phyloP scores from a whole-genome alignment of 2,888 invertebrate genomes.

The Stegana nigrithorax region DNA sequence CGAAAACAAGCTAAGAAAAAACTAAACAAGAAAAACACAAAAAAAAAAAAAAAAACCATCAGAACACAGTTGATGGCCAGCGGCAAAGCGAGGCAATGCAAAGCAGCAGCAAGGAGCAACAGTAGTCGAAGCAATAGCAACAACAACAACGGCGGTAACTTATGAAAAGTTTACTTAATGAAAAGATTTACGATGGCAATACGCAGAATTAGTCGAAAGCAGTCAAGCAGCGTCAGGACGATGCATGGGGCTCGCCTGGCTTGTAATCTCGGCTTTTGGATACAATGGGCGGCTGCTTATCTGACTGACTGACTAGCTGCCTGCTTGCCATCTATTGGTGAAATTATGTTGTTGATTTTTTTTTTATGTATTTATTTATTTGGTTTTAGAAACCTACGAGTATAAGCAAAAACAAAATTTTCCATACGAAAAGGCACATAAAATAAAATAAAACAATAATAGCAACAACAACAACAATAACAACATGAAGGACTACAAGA shows the following conservation, averaged over 20 bases:
- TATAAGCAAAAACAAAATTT: neutral
- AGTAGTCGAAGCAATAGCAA: constrained; percentile 21
- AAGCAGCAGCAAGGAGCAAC: neutral
- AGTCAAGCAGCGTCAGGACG: neutral
- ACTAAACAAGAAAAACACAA: constrained; percentile 29
- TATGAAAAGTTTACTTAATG: constrained; percentile 69
- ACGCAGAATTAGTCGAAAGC: constrained; percentile 60
- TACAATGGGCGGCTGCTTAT: no score
- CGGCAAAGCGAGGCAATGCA: neutral
- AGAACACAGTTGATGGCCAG: neutral
- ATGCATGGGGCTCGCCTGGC: neutral
- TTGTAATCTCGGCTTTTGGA: no score
- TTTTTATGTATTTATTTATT: no score
- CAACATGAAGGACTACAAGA: no score
- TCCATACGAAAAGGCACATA: neutral
- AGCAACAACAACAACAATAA: neutral
- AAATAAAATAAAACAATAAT: constrained; percentile 5
- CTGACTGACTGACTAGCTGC: no score
- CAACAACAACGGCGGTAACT: constrained; percentile 44
- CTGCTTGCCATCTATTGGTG: no score
- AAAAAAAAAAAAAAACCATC: neutral
- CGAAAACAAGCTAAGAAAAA: constrained; percentile 58
- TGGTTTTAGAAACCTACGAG: neutral
- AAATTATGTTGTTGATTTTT: no score
- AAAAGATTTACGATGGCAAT: constrained; percentile 68